Conservation (phyloP, 2,797 vertebrate species). For the Bradypus variegatus region DNA sequence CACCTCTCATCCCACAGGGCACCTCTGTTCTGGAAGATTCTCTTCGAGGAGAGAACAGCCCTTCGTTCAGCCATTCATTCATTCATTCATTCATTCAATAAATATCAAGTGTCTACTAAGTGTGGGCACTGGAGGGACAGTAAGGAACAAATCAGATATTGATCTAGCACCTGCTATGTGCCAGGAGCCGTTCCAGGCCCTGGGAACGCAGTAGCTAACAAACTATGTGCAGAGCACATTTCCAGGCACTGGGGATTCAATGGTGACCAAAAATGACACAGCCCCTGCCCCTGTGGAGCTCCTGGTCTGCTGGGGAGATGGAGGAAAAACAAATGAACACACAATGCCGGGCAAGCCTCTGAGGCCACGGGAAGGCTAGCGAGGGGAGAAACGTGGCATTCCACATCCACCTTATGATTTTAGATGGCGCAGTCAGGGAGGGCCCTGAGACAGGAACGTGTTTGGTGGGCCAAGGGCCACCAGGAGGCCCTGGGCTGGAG, state of each 20-base stretch:
- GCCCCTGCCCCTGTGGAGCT: not conserved
- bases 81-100: not conserved
- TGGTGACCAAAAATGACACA: not conserved
- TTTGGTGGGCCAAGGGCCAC: not conserved
- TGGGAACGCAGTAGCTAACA: fast-evolving
- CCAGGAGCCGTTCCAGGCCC: not conserved
- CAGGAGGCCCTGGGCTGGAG: not conserved
- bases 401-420: fast-evolving
- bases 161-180: not conserved
- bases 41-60: not conserved
- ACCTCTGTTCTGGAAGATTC: not conserved
- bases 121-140: not conserved
- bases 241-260: not conserved
- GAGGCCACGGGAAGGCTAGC: too few relatives aligned
- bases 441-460: fast-evolving
- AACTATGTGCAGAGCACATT: not conserved
- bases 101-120: not conserved
- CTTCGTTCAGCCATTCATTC: too few relatives aligned
- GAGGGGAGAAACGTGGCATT: not conserved
- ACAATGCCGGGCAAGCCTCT: too few relatives aligned
- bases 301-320: fast-evolving
- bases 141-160: fast-evolving
- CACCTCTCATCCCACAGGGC: fast-evolving
- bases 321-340: not conserved
- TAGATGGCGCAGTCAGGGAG: not conserved